phyloP scores from a whole-genome alignment of 2,888 invertebrate species.

The Macrosiphum euphorbiae region DNA sequence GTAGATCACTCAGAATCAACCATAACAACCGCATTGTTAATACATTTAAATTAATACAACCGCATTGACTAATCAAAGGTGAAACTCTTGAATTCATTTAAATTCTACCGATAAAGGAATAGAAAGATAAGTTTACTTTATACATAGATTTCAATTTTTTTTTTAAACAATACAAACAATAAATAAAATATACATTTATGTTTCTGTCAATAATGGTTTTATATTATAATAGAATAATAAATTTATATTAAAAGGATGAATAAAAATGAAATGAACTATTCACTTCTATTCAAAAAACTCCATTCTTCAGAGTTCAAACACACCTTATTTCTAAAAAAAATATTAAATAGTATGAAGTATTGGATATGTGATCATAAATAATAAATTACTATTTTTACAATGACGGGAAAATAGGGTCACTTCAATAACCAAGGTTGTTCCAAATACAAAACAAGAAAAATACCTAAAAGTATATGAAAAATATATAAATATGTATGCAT shows the following conservation, averaged over 20 bases:
- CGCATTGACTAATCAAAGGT: background rate
- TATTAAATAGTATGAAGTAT: background rate
- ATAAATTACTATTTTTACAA: conserved; percentile 7
- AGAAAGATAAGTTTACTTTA: background rate
- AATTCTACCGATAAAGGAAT: background rate
- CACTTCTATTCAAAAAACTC: background rate
- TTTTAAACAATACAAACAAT: background rate
- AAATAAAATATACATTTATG: background rate
- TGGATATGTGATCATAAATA: background rate
- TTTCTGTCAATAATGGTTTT: background rate
- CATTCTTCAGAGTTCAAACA: background rate
- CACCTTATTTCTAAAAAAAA: background rate
- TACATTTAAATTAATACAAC: conserved; percentile 4
- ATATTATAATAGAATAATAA: conserved; percentile 36
- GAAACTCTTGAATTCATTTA: background rate
- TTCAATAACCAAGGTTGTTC: background rate
- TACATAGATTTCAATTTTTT: background rate
- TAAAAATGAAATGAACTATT: conserved; percentile 18
- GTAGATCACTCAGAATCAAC: conserved; percentile 1
- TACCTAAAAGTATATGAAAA: background rate
- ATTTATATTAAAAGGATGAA: conserved; percentile 35
- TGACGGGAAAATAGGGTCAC: background rate
- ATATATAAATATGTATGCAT: background rate
- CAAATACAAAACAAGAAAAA: conserved; percentile 12
- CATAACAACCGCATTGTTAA: conserved; percentile 15